A percentile compares a stretch with the other conserved stretches of the same genome.
Conservation (phyloP, 2,797 vertebrate species). For the Potorous gilbertii region DNA sequence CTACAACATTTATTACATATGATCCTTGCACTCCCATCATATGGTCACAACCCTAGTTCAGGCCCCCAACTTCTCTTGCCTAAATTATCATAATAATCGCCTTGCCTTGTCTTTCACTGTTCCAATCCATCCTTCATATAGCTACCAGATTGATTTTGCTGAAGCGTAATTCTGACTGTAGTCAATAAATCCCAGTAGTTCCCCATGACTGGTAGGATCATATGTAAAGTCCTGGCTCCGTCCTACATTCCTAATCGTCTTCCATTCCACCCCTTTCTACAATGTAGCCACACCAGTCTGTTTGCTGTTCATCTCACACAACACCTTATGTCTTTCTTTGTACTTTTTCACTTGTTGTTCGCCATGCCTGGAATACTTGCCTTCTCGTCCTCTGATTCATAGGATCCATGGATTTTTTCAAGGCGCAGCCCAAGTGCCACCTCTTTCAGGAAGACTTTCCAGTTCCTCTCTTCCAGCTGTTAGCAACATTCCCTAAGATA, state of each 20-base stretch:
- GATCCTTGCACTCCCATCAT: neutral
- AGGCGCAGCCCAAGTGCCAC: neutral
- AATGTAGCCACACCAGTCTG: neutral
- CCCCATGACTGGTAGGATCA: neutral
- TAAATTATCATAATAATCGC: neutral
- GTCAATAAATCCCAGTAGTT: neutral
- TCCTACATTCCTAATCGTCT: neutral
- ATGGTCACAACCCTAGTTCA: neutral
- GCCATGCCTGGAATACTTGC: neutral
- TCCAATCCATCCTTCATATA: neutral
- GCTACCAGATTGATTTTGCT: neutral
- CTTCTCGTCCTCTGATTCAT: neutral
- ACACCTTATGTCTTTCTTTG: neutral
- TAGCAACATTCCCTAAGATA: neutral
- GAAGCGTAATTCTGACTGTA: neutral
- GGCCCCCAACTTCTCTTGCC: neutral
- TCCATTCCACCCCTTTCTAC: neutral
- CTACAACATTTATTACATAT: neutral
- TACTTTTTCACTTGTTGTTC: neutral
- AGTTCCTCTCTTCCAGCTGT: neutral
- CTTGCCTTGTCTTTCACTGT: neutral
- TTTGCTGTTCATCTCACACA: neutral
- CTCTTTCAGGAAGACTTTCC: neutral
- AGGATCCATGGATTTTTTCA: neutral
- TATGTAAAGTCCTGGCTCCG: neutral